Evolutionary conservation across 2,888 invertebrate species (phyloP).

Genomic region (Rhagophthalmus giganteus): DNA sequence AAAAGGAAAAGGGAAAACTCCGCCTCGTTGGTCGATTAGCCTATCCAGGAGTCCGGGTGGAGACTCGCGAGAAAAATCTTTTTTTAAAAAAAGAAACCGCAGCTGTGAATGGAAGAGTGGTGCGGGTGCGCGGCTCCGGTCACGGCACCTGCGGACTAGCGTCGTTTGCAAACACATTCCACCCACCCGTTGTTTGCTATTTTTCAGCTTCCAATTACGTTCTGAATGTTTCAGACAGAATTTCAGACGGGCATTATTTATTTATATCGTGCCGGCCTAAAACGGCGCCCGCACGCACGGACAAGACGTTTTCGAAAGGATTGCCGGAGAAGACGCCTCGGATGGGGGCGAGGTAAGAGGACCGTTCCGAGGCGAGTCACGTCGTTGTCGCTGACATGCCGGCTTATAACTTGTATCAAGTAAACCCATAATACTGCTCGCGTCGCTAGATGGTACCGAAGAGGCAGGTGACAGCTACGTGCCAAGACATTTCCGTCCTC

Average conservation of each 20-base stretch:
- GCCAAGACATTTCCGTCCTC: constrained; percentile 43
- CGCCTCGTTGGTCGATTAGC: constrained; percentile 56
- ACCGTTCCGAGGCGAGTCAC: constrained; percentile 50
- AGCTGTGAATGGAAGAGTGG: constrained; percentile 54
- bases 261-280: constrained; percentile 17
- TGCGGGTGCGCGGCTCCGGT: constrained; percentile 55
- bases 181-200: constrained; percentile 36
- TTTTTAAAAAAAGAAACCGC: constrained; percentile 54
- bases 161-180: constrained; percentile 33
- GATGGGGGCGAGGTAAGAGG: constrained; percentile 39
- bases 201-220: constrained; percentile 33
- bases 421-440: constrained; percentile 49
- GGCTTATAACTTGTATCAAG: constrained; percentile 55
- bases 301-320: constrained; percentile 43
- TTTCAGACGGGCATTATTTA: constrained; percentile 28
- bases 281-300: constrained; percentile 22
- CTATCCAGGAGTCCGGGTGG: constrained; percentile 56
- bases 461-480: constrained; percentile 52
- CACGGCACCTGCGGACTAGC: constrained; percentile 55
- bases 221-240: constrained; percentile 24
- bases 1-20: constrained; percentile 42
- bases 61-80: constrained; percentile 58
- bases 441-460: constrained; percentile 45
- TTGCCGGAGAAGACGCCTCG: constrained; percentile 34
- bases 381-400: constrained; percentile 48